phyloP scores from a whole-genome alignment of 1,140 invertebrate genomes.

The Microplitis demolitor region DNA sequence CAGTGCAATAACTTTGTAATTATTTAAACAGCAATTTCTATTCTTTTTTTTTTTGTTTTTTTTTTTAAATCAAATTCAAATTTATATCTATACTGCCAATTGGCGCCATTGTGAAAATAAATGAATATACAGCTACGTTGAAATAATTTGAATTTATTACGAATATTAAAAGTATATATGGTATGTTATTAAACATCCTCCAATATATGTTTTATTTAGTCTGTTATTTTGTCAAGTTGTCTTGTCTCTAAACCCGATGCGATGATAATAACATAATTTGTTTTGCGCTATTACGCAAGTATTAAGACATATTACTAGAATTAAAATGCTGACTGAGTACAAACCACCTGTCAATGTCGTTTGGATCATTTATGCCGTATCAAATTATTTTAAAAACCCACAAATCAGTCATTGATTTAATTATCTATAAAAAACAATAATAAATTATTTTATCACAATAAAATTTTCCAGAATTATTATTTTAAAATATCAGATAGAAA shows the following conservation, averaged over 20 bases:
- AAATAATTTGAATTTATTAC: too few relatives aligned
- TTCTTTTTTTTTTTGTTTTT: too few relatives aligned
- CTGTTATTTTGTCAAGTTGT: neutral
- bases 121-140: too few relatives aligned
- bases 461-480: neutral
- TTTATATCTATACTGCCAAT: too few relatives aligned
- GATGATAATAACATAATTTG: neutral
- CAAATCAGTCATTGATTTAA: too few relatives aligned
- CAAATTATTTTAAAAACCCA: neutral
- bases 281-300: constrained; percentile 33
- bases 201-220: neutral
- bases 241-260: constrained; percentile 15
- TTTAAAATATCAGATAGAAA: neutral
- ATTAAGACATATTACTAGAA: constrained; percentile 37
- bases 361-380: neutral
- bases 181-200: too few relatives aligned
- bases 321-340: constrained; percentile 39
- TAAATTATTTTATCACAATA: too few relatives aligned
- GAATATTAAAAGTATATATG: neutral
- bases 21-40: too few relatives aligned
- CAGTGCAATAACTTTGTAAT: too few relatives aligned
- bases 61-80: too few relatives aligned
- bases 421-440: too few relatives aligned
- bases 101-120: too few relatives aligned
- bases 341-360: constrained; percentile 28